Base-by-base conservation (phyloP, 2,888 invertebrate species). In the Latrodectus hesperus region DNA sequence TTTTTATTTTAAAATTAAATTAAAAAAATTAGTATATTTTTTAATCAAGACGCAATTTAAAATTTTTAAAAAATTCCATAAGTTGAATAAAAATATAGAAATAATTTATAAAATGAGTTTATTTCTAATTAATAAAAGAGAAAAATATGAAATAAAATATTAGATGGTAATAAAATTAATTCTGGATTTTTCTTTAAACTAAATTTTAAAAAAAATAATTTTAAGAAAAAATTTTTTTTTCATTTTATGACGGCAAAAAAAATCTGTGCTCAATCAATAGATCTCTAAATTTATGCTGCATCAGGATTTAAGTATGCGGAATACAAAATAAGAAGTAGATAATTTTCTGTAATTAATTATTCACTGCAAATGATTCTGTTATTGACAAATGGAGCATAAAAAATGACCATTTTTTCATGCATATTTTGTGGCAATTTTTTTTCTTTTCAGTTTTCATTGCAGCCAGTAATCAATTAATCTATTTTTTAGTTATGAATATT, bases 271-370 rank as follows among this genome's bases (percentile, higher is more conserved):
- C n/a, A 60, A 60, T 60, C 60, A n/a, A 60, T 60, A 60, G 60
- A 38, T 60, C n/a, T 60, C 5, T 60, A 60, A 60, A 60, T 60
- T 60, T 60, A 60, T 60, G 12, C 60, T 6, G 60, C 60, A 60
- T 60, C n/a, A 16, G 38, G n/a, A 60, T 60, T 16, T 60, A 60
- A 16, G 60, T 60, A 60, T 60, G 60, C n/a, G 12, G 12, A 60
- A 60, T 16, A 60, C 60, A 60, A 60, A 60, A 60, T 60, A 60
- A 60, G n/a, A 16, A 38, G 26, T 49, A 60, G 77, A 49, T 72
- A 78, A 84, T 77, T 77, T 84, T 72, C 49, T 53, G 53, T 53
- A 84, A 84, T 84, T 84, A 84, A 84, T 84, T 67, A 77, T 51
- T 38, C 64, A 22, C 65, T 65, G 77, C 65, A 77, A 84, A 84